Evolutionary conservation across 2,113 vertebrate genomes (phyloP).

Genomic region (Leuciscus idus): DNA sequence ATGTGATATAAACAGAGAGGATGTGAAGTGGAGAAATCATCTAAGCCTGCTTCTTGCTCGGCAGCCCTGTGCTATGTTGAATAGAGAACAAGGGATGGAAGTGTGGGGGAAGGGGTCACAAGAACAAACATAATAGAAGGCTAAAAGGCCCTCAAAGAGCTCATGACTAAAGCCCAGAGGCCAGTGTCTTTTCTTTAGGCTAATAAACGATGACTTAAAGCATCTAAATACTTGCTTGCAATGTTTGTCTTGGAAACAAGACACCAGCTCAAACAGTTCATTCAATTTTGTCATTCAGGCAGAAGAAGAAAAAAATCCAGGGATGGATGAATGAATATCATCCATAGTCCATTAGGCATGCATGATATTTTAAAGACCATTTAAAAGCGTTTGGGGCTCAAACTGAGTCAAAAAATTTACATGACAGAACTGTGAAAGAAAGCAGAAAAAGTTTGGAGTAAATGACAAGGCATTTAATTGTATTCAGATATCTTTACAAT

Average conservation of each 20-base stretch:
- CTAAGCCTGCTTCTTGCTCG: slow-evolving; percentile 77
- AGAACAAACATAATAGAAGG: slow-evolving; percentile 69
- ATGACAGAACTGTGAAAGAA: neutral
- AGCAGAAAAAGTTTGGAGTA: neutral
- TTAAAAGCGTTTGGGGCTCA: neutral
- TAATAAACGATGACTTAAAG: slow-evolving; percentile 17
- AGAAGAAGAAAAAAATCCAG: neutral
- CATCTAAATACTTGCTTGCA: neutral
- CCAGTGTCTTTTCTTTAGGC: slow-evolving; percentile 12
- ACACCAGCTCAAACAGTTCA: neutral
- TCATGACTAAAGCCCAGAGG: slow-evolving; percentile 7
- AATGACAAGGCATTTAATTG: neutral
- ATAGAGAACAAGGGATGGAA: slow-evolving; percentile 67
- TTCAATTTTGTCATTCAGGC: neutral
- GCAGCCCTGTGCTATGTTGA: slow-evolving; percentile 68
- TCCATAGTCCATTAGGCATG: neutral
- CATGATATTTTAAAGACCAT: neutral
- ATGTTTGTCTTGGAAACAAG: slow-evolving; percentile 12
- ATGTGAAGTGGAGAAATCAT: slow-evolving; percentile 72
- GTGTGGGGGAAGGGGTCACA: slow-evolving; percentile 74
- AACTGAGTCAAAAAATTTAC: neutral
- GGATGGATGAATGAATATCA: slow-evolving; percentile 16
- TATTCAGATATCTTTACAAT: neutral
- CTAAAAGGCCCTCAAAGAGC: slow-evolving; percentile 39
- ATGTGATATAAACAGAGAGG: slow-evolving; percentile 59